Evolutionary conservation across 2,113 vertebrate species (phyloP), one percentile per base, ranked within the genome.

Genomic region (Scomber colias): DNA sequence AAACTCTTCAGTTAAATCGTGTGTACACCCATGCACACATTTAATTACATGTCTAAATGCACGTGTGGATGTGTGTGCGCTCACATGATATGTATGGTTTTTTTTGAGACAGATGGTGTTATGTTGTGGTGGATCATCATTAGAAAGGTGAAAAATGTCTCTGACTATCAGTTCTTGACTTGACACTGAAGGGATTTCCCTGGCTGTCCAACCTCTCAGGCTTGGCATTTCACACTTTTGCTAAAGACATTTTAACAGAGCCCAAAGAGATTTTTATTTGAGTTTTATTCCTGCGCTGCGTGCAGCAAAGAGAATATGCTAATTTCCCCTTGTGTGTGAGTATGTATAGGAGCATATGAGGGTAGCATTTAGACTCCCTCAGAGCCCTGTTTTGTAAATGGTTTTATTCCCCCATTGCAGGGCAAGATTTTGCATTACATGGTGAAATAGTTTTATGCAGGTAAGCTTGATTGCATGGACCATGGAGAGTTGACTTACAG

Each of bases 1-100:
- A 99, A 99, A 91, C 98, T 99, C 94, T 99, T 99, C 94, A 99
- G 97, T 87, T 99, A 97, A 94, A 90, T 50, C 10, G 35, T 59
- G 45, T 51, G 16, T 49, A 9, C 51, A 27, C n/a, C 1, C 56
- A 8, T 59, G 46, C n/a, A 59, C 57, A 24, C 44, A 9, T 75
- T 54, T 11, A 31, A 75, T 56, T 17, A 67, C 63, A 24, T 45
- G 59, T 65, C 17, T 50, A 61, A 57, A 71, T 66, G 75, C 65
- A 72, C 48, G 46, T 61, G 70, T 85, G 51, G 35, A 55, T 64
- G 60, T 56, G 63, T 71, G 71, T 63, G 44, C 66, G 27, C 68
- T 68, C 40, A 44, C 17, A 5, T 63, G 72, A 69, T 76, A 76
- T 75, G 74, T 77, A 17, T n/a, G 62, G 73, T 76, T 45, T 8